These are phyloP conservation scores for Zygothrica quintamaculata DNA, from an alignment of 2,888 invertebrate genomes.

Conservation along the genomic window DNA sequence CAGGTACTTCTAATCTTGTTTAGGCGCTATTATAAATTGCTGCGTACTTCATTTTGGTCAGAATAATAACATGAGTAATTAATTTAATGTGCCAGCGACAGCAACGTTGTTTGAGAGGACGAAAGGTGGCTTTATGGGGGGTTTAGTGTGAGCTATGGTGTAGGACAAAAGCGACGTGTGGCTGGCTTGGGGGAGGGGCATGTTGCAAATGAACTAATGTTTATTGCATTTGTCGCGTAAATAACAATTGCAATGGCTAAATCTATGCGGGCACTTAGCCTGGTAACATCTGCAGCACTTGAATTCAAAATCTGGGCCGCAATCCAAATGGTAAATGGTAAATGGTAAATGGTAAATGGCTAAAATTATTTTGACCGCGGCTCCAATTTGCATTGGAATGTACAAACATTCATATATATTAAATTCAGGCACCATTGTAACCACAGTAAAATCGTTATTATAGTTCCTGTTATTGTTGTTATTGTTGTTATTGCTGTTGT, in stretches of 20 bases:
- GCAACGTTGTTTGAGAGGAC: conserved; percentile 22
- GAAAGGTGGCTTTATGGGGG: not conserved
- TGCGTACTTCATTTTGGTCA: conserved; percentile 83
- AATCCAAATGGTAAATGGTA: conserved; percentile 59
- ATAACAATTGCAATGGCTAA: conserved; percentile 51
- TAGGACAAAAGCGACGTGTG: not conserved
- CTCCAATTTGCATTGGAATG: conserved; percentile 59
- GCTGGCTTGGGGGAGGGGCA: not conserved
- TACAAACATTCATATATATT: conserved; percentile 52
- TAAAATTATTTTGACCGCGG: conserved; percentile 73
- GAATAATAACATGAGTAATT: conserved; percentile 84
- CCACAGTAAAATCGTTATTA: conserved; percentile 29
- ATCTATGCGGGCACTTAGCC: conserved; percentile 52
- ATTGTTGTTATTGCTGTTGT: conserved; percentile 8
- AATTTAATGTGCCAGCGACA: conserved; percentile 83
- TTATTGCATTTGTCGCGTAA: conserved; percentile 66
- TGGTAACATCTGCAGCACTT: conserved; percentile 28
- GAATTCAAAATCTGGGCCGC: conserved; percentile 62
- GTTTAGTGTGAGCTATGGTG: no score
- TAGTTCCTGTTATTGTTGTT: not conserved
- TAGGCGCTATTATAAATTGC: conserved; percentile 82
- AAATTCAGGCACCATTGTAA: conserved; percentile 61
- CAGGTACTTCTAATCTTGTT: conserved; percentile 83
- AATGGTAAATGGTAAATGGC: conserved; percentile 67
- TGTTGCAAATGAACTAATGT: conserved; percentile 61